Evolutionary conservation across 2,113 vertebrate species (phyloP).

Genomic region (Gopherus evgoodei): DNA sequence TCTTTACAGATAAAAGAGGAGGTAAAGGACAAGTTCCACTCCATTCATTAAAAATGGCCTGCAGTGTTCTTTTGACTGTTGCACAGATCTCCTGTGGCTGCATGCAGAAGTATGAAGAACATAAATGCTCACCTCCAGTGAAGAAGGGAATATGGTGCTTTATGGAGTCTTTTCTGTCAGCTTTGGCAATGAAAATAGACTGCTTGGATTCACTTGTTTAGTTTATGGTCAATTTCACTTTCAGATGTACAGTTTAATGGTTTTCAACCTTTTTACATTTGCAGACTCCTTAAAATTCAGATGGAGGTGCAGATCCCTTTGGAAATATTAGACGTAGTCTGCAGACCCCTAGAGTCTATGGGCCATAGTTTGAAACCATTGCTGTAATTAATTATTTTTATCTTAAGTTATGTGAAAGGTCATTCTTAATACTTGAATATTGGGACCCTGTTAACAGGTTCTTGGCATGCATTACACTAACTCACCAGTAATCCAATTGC

Average conservation of each 20-base stretch:
- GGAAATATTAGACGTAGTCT: background rate
- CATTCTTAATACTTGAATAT: background rate
- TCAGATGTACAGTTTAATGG: background rate
- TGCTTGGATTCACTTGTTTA: background rate
- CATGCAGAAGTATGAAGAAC: background rate
- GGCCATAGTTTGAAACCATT: background rate
- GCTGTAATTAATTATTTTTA: background rate
- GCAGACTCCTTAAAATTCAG: background rate
- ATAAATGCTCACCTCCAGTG: background rate
- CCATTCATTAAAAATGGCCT: background rate
- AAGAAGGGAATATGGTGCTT: background rate
- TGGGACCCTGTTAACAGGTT: background rate
- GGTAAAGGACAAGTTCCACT: background rate
- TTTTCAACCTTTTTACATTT: background rate
- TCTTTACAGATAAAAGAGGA: conserved; percentile 48
- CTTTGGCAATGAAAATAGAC: background rate
- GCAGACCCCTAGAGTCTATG: background rate
- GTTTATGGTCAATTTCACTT: conserved; percentile 25
- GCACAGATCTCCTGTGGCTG: background rate
- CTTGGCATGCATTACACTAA: background rate
- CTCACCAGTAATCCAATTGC: background rate
- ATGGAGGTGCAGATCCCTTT: background rate
- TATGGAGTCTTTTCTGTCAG: background rate
- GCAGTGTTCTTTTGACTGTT: background rate
- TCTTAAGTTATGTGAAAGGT: background rate